phyloP scores from a whole-genome alignment of 2,888 invertebrate genomes.

The Griposia aprilina region DNA sequence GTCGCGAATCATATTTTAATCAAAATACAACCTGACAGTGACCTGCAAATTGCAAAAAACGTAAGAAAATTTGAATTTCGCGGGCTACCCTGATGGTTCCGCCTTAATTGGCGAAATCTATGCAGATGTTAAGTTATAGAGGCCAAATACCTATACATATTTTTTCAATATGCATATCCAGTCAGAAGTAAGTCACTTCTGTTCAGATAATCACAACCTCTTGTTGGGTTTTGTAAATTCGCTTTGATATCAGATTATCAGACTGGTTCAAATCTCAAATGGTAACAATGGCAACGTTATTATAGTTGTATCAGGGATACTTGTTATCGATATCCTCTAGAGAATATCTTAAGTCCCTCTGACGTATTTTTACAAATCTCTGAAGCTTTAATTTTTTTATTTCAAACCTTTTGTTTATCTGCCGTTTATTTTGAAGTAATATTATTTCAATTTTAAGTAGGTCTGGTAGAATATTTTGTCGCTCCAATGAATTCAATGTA shows the following conservation, averaged over 20 bases:
- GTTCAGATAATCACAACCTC: constrained; percentile 29
- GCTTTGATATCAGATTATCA: constrained; percentile 36
- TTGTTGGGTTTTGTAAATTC: constrained; percentile 42
- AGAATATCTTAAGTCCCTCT: constrained; percentile 16
- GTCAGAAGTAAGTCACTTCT: constrained; percentile 34
- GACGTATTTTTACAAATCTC: constrained; percentile 30
- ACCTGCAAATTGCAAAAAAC: too few species aligned
- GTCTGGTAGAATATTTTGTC: constrained; percentile 26
- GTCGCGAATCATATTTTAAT: too few species aligned
- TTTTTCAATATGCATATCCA: constrained; percentile 43
- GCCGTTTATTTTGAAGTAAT: constrained; percentile 28
- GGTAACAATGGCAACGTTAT: constrained; percentile 25
- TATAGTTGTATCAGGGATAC: constrained; percentile 16
- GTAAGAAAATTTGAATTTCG: too few species aligned
- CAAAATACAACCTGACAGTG: too few species aligned
- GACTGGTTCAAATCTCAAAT: constrained; percentile 34
- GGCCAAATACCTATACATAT: constrained; percentile 22
- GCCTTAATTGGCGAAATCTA: constrained; percentile 55
- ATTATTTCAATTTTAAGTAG: constrained; percentile 19
- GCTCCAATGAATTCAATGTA: constrained; percentile 13
- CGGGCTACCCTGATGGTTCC: too few species aligned
- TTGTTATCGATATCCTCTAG: constrained; percentile 36
- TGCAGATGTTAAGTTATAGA: constrained; percentile 54
- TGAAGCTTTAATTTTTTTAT: constrained; percentile 19
- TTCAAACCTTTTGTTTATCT: constrained; percentile 34